Evolutionary conservation across 2,113 vertebrate genomes (phyloP).

Genomic region (Crotalus viridis): DNA sequence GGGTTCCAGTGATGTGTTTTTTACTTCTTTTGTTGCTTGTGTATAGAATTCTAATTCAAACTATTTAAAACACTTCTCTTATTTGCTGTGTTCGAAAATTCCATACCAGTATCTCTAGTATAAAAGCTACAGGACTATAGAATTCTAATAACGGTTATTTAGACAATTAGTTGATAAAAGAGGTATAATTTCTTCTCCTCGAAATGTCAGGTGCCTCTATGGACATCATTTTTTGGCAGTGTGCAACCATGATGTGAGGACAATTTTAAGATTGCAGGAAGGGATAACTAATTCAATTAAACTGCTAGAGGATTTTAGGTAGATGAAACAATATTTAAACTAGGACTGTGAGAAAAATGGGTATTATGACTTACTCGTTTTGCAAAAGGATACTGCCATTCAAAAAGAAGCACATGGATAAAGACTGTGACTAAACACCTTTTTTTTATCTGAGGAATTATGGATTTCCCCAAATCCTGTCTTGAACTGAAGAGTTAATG

Average conservation of each 20-base stretch:
- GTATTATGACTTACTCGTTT: not conserved
- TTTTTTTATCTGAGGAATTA: not conserved
- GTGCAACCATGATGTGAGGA: not conserved
- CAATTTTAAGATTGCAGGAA: not conserved
- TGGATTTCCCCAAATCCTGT: not conserved
- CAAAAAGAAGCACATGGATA: not conserved
- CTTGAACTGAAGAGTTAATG: not conserved
- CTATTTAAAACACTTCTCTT: slow-evolving; percentile 21
- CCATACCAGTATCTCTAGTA: not conserved
- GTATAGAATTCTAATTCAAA: slow-evolving; percentile 21
- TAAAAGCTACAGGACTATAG: not conserved
- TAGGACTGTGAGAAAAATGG: not conserved
- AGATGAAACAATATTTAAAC: slow-evolving; percentile 17
- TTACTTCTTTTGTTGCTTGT: slow-evolving; percentile 6
- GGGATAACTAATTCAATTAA: not conserved
- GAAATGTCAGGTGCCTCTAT: not conserved
- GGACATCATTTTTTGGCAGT: accelerated
- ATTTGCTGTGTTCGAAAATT: not conserved
- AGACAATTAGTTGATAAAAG: not conserved
- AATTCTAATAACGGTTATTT: not conserved
- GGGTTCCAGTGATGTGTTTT: not conserved
- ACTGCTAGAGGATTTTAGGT: slow-evolving; percentile 16
- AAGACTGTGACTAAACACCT: not conserved
- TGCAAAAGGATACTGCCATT: slow-evolving; percentile 5
- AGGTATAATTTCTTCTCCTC: slow-evolving; percentile 18